Base-by-base conservation (phyloP, 2,113 vertebrate species). In the Tupaia chinensis region DNA sequence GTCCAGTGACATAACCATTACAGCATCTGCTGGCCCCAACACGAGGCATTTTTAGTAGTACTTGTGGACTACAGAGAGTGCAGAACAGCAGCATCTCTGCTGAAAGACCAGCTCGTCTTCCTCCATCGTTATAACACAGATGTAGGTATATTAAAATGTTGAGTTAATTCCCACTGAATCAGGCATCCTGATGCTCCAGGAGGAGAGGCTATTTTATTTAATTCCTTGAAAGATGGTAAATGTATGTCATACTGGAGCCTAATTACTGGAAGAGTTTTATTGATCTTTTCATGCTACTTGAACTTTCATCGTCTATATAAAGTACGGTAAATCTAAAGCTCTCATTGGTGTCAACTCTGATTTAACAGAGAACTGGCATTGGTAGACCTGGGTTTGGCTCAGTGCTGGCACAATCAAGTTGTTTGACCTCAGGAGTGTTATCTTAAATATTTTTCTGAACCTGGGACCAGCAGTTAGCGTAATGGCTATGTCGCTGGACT, bases 231-330 rank as follows among this genome's bases (percentile, higher is more conserved):
- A 78, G 19, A n/a, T 54, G 23, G 53, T 87, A 68, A 69, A 61
- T 91, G 11, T 73, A 27, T 70, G 17, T 69, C 87, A 9, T 68
- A 61, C 78, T 77, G 89, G 44, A 88, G 54, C 44, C 76, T 76
- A 80, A 88, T 77, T 84, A 93, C 25, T 80, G 14, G 66, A 80
- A 88, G 22, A 56, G 13, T 66, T 87, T 90, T 9, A 10, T 29
- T 81, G 73, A 80, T 73, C 63, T 87, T 73, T 95, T 92, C 65
- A 82, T 79, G 60, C 14, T 79, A 69, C 20, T 80, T 76, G 32
- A 34, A 4, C 3, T 60, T 85, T 89, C 25, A 69, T 44, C 44
- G 44, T 44, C 44, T 44, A 44, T 44, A 32, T 32, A 29, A 65
- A 68, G 1, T 44, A 23, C n/a, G 19, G 25, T 69, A 94, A 74